These are phyloP conservation scores for Anarsia innoxiella DNA, from an alignment of 2,888 invertebrate species.

Conservation along the genomic window DNA sequence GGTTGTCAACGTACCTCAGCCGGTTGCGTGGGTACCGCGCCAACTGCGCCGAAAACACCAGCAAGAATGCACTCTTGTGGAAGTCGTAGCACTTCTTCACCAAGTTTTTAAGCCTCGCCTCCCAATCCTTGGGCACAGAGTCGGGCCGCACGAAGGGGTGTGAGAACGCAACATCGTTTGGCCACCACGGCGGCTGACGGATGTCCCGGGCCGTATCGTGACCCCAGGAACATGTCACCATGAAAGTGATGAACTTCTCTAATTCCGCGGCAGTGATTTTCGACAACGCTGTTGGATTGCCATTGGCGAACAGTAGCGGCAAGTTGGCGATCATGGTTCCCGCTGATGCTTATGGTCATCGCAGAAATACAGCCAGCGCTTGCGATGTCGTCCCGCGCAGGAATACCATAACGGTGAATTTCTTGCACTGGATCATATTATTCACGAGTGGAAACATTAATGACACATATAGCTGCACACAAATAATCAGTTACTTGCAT, in stretches of 20 bases:
- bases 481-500: constrained; percentile 20
- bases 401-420: constrained; percentile 51
- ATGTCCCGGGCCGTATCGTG: constrained; percentile 75
- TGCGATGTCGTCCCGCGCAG: constrained; percentile 48
- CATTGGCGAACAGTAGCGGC: constrained; percentile 81
- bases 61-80: constrained; percentile 81
- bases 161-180: constrained; percentile 77
- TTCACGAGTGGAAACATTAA: constrained; percentile 26
- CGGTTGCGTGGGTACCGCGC: constrained; percentile 78
- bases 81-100: constrained; percentile 82
- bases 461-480: constrained; percentile 30
- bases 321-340: constrained; percentile 81
- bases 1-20: constrained; percentile 81
- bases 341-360: constrained; percentile 62
- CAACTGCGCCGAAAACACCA: constrained; percentile 81
- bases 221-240: constrained; percentile 84
- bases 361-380: constrained; percentile 53
- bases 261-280: constrained; percentile 77
- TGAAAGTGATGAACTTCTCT: constrained; percentile 83
- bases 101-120: constrained; percentile 76
- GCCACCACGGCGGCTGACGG: constrained; percentile 82
- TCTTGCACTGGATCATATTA: constrained; percentile 39
- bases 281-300: constrained; percentile 80
- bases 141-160: constrained; percentile 77
- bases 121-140: constrained; percentile 70